These are phyloP conservation scores for Metopolophium dirhodum DNA, from an alignment of 1,140 invertebrate species.

Conservation along the genomic window DNA sequence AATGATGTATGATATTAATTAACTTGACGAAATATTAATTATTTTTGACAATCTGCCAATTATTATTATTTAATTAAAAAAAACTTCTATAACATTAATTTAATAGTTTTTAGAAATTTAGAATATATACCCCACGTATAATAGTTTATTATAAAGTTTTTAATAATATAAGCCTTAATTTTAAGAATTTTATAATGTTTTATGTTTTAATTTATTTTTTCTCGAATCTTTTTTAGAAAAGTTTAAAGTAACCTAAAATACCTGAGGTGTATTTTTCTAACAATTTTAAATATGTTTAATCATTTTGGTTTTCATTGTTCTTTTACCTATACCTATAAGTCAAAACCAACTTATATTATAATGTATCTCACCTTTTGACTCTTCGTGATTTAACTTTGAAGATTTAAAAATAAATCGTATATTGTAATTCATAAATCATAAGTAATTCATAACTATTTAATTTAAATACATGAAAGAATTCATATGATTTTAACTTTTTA, in stretches of 20 bases:
- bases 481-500: neutral
- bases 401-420: neutral
- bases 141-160: slow-evolving; percentile 1
- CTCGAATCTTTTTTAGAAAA: neutral
- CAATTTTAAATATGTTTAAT: neutral
- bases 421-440: neutral
- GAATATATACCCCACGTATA: neutral
- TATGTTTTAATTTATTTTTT: neutral
- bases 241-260: neutral
- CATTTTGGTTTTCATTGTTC: neutral
- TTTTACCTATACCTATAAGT: neutral
- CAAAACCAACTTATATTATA: neutral
- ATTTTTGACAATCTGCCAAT: neutral
- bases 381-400: neutral
- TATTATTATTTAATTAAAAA: slow-evolving; percentile 9
- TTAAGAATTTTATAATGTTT: neutral
- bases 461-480: neutral
- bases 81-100: neutral
- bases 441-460: too few species aligned
- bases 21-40: neutral
- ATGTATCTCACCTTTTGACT: neutral
- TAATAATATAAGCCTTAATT: neutral
- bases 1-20: slow-evolving; percentile 14
- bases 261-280: neutral
- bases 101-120: neutral